Evolutionary conservation across 2,797 vertebrate genomes (phyloP).

Genomic region (Brotula barbata): DNA sequence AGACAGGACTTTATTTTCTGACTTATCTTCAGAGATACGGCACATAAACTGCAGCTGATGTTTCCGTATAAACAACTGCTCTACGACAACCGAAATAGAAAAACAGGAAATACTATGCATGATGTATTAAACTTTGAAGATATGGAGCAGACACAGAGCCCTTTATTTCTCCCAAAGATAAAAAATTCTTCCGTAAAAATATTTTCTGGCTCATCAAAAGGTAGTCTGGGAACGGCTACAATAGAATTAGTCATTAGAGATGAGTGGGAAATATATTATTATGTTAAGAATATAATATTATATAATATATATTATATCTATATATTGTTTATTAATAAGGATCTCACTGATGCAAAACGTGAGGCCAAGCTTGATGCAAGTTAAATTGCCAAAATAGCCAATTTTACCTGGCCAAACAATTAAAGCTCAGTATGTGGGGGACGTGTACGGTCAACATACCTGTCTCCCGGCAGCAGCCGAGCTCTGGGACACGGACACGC

Average conservation of each 20-base stretch:
- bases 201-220: not conserved
- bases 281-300: too few species aligned
- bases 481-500: conserved; percentile 54
- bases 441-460: conserved; percentile 33
- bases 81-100: not conserved
- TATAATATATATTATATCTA: too few species aligned
- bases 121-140: too few species aligned
- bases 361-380: not conserved
- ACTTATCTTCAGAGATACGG: not conserved
- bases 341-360: not conserved
- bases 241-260: not conserved
- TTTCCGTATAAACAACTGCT: not conserved
- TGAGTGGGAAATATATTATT: not conserved
- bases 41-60: not conserved
- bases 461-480: conserved; percentile 53
- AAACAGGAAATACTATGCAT: too few species aligned
- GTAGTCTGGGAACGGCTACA: not conserved
- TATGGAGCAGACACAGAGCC: not conserved
- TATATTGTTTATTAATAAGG: not conserved
- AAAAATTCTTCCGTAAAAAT: not conserved
- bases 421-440: not conserved
- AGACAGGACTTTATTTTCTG: too few species aligned
- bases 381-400: not conserved
- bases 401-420: not conserved
- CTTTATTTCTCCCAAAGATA: not conserved